These are phyloP conservation scores for Heliconius charithonia DNA, from an alignment of 2,888 invertebrate species.

Conservation along the genomic window DNA sequence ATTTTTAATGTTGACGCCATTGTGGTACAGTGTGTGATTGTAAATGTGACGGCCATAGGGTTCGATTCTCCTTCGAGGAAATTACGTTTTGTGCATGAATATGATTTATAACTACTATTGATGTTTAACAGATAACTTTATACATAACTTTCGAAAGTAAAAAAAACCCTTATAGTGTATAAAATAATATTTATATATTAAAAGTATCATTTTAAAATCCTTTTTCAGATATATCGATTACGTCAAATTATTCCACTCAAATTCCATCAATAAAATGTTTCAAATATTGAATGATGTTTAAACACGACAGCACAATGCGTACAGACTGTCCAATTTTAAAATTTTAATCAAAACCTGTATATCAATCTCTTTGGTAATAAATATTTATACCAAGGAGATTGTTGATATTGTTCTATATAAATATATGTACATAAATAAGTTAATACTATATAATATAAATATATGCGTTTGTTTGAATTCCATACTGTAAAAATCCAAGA, in stretches of 20 bases:
- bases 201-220: too few relatives aligned
- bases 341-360: constrained; percentile 25
- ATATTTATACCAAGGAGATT: not conserved
- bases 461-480: not conserved
- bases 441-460: not conserved
- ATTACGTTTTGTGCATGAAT: not conserved
- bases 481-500: not conserved
- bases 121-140: not conserved
- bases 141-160: not conserved
- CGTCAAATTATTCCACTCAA: constrained; percentile 19
- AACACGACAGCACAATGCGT: constrained; percentile 23
- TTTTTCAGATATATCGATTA: constrained; percentile 15
- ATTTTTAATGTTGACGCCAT: not conserved
- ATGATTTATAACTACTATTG: not conserved
- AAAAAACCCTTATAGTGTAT: not conserved
- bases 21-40: not conserved
- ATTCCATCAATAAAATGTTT: constrained; percentile 9
- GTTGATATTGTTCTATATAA: not conserved
- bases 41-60: rapidly evolving
- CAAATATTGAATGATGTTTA: constrained; percentile 2
- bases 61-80: not conserved
- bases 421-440: not conserved
- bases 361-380: constrained; percentile 9
- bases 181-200: too few relatives aligned
- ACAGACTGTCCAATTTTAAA: constrained; percentile 19